Evolutionary conservation across 2,888 invertebrate genomes (phyloP), one percentile per base, ranked within the genome.

Genomic region (Hybos culiciformis): DNA sequence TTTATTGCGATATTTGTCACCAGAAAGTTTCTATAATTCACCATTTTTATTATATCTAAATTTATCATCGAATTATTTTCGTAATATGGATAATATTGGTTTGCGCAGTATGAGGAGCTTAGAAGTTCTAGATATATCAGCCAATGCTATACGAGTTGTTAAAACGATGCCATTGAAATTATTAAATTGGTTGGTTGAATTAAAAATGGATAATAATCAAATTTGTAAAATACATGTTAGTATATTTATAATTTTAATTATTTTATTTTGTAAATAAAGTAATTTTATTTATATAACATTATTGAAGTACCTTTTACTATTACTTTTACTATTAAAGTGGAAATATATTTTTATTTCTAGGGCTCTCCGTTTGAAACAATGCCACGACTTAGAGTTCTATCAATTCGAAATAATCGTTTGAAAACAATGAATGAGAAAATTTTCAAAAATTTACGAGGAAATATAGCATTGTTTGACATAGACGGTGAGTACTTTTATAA

Each of bases 141-240:
- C 79, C 52, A 92, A 92, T 59, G 76, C 73, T 47, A 67, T 91
- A 19, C 71, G 74, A 18, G 74, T 74, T 53, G 72, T 91, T 29
- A 73, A 78, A n/a, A 77, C 75, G 49, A 72, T 84, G 51, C 74
- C 76, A 0, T 69, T 77, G 50, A 75, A 80, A 47, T 73, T 77
- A 42, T 78, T 91, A 73, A 85, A 85, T 59, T 87, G 88, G 81
- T 68, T 91, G 42, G 84, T 90, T 1, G 88, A 90, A 60, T 63
- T 91, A 5, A 82, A 83, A 70, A 73, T 90, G 69, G 86, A 88
- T 59, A 80, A 83, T 62, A 90, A 90, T 66, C 70, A 75, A 47
- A 80, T 90, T 53, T 90, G 90, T 59, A 74, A 76, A 38, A 80
- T 90, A 41, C 77, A 79, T 54, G 66, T 66, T 38, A 31, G 55